Percentiles rank a stretch among this genome's conserved stretches.
These are phyloP conservation scores for Loripinus fragilis DNA, from an alignment of 2,888 invertebrate genomes.

Conservation along the genomic window DNA sequence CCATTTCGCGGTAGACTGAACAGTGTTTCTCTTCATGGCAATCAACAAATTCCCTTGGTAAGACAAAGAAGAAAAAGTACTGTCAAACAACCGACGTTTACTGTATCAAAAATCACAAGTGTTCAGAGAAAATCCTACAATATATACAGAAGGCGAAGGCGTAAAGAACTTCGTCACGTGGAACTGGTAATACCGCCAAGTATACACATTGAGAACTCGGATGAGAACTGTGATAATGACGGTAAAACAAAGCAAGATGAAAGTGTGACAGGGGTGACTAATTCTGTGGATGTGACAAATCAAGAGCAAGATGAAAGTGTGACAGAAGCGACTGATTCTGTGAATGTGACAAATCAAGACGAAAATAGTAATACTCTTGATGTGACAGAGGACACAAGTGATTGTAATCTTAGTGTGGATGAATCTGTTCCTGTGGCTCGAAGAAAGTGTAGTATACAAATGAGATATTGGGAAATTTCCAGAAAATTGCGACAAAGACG, in stretches of 20 bases:
- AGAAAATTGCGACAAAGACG: neutral
- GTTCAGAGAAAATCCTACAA: neutral
- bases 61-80: slow-evolving; percentile 14
- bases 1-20: neutral
- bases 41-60: neutral
- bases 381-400: neutral
- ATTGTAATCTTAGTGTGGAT: neutral
- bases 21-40: neutral
- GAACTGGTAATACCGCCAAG: neutral
- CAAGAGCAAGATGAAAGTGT: neutral
- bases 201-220: neutral
- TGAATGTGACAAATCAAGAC: neutral
- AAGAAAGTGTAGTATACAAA: slow-evolving; percentile 10
- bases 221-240: neutral
- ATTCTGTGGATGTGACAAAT: neutral
- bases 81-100: neutral
- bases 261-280: no score
- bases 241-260: neutral
- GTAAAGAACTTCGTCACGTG: neutral
- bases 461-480: slow-evolving; percentile 11
- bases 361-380: neutral
- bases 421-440: neutral
- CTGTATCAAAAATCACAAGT: slow-evolving; percentile 5
- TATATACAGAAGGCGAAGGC: neutral
- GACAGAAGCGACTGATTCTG: neutral